Evolutionary conservation across 2,113 vertebrate genomes (phyloP).

Genomic region (Cairina moschata): DNA sequence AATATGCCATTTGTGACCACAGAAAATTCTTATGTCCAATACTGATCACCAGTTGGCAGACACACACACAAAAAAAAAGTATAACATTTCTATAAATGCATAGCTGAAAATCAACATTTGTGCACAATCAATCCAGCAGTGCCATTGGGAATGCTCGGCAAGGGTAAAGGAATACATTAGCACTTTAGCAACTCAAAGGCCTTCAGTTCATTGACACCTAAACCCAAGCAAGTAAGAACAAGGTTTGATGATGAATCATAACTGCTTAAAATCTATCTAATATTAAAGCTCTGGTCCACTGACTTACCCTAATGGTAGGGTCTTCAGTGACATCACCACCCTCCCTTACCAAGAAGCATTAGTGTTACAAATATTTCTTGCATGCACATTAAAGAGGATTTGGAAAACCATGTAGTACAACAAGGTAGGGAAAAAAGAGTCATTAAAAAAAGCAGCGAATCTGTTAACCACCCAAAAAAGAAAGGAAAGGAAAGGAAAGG

Average conservation of each 20-base stretch:
- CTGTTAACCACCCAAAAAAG: not conserved
- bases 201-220: not conserved
- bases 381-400: accelerated
- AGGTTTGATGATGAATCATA: not conserved
- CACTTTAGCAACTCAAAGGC: not conserved
- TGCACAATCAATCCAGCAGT: not conserved
- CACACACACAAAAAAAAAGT: not conserved
- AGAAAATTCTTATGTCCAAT: too few relatives aligned
- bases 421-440: not conserved
- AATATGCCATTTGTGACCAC: not conserved
- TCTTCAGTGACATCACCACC: not conserved
- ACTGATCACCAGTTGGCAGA: not conserved
- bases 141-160: not conserved
- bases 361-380: not conserved
- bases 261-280: not conserved
- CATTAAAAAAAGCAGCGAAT: not conserved
- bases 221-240: not conserved
- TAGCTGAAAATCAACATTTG: not conserved
- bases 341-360: not conserved
- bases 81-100: not conserved
- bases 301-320: not conserved
- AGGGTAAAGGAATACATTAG: not conserved
- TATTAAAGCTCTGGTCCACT: not conserved
- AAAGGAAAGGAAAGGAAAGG: too few relatives aligned
- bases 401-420: not conserved